Conservation (phyloP, 1,140 invertebrate genomes). For the Heliothis subflexa region DNA sequence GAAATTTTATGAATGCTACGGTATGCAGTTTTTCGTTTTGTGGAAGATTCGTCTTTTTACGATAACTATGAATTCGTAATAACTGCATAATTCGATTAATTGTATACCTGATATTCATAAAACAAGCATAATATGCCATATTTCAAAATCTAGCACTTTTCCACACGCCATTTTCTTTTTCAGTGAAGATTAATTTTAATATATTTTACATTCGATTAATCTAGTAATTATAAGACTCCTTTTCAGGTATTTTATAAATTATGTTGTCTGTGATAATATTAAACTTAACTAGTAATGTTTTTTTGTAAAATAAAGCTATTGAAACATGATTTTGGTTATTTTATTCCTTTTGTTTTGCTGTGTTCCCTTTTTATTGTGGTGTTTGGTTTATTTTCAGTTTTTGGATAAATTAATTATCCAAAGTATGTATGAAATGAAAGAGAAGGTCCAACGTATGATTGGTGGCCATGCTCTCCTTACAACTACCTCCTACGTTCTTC, state of each 20-base stretch:
- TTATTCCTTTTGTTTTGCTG: slow-evolving; percentile 67
- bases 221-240: slow-evolving; percentile 47
- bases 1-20: slow-evolving; percentile 4
- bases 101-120: slow-evolving; percentile 1
- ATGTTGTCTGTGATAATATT: slow-evolving; percentile 82
- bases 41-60: too few relatives aligned
- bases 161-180: slow-evolving; percentile 12
- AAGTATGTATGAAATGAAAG: too few relatives aligned
- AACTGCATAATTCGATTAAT: neutral
- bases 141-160: neutral
- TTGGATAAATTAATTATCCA: too few relatives aligned
- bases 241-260: slow-evolving; percentile 70
- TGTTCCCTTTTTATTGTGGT: slow-evolving; percentile 23
- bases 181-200: slow-evolving; percentile 5
- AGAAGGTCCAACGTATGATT: too few relatives aligned
- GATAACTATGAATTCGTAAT: too few relatives aligned
- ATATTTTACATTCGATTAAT: slow-evolving; percentile 10
- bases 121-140: neutral
- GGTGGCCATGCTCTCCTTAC: too few relatives aligned
- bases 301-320: slow-evolving; percentile 69
- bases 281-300: slow-evolving; percentile 71
- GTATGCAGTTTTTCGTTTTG: slow-evolving; percentile 1
- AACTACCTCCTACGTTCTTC: too few relatives aligned
- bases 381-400: slow-evolving; percentile 36
- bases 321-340: slow-evolving; percentile 56